Base-by-base conservation (phyloP, 2,797 vertebrate genomes). In the Philypnodon macrostomus region DNA sequence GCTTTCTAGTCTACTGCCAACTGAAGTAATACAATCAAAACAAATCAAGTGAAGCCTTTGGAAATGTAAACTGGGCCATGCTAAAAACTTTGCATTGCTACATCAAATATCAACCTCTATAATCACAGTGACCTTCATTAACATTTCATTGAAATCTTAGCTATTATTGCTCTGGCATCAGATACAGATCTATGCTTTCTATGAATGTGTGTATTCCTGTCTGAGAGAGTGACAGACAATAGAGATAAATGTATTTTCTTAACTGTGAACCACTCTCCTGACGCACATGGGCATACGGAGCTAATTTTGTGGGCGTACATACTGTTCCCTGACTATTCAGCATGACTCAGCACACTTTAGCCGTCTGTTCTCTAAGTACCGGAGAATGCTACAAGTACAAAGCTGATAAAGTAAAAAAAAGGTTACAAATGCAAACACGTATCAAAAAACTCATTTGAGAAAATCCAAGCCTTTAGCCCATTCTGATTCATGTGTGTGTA, bases 291-390 rank as follows among this genome's bases (percentile, higher is more conserved):
- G 76, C 75, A 78, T 73, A 37, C 19, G 63, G 80, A 62, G 73
- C 46, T 63, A 57, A 81, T 84, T 71, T 67, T 18, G 21, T 8
- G 35, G 4, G 9, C n/a, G 26, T 13, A 45, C 44, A 21, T 4
- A 24, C 35, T 42, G 50, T 57, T 57, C 19, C 24, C 55, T 74
- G 58, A 45, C 10, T 59, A 57, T 48, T 81, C 72, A 84, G 52
- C 70, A 63, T 85, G 82, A 86, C 82, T 86, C 83, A 85, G 84
- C 83, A 57, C 31, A 58, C 63, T 32, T 33, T 13, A 32, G 31
- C 2, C 13, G 10, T 15, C 17, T 30, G 48, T 48, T 18, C 51
- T 44, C 10, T 14, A 6, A 45, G 27, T 53, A 42, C 48, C n/a
- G 29, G 6, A 39, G 13, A 24, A 55, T 12, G 2, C 7, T 3